Evolutionary conservation across 1,140 invertebrate species (phyloP).

Genomic region (Bombus balteatus): DNA sequence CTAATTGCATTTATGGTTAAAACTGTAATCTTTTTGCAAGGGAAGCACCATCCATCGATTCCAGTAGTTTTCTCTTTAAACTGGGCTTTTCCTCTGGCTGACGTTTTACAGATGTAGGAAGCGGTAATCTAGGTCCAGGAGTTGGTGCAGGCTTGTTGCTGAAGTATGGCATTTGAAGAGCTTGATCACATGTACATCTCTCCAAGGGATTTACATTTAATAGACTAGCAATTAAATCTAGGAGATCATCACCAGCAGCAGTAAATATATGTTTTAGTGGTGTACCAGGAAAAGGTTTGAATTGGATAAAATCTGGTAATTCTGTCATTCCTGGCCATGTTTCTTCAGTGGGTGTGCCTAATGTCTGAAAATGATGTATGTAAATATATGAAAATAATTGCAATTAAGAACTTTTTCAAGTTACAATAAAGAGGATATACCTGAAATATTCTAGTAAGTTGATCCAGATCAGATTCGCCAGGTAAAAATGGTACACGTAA

Average conservation of each 20-base stretch:
- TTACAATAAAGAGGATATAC: conserved; percentile 79
- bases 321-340: conserved; percentile 94
- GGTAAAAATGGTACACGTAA: conserved; percentile 96
- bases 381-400: neutral
- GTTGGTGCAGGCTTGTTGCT: conserved; percentile 96
- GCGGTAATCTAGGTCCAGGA: conserved; percentile 89
- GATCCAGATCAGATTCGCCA: conserved; percentile 98
- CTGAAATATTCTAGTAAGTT: conserved; percentile 97
- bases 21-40: conserved; percentile 87
- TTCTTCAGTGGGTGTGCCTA: conserved; percentile 96
- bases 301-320: conserved; percentile 96
- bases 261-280: conserved; percentile 96
- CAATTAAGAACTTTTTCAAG: neutral
- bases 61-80: conserved; percentile 89
- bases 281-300: conserved; percentile 93
- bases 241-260: conserved; percentile 96
- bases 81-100: conserved; percentile 86
- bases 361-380: conserved; percentile 74
- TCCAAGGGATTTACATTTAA: conserved; percentile 93
- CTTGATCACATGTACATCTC: conserved; percentile 91
- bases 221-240: conserved; percentile 91
- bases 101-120: conserved; percentile 86
- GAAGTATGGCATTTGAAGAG: conserved; percentile 92
- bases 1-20: conserved; percentile 73
- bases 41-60: conserved; percentile 87